Percentiles rank a stretch among this genome's conserved stretches.
These are phyloP conservation scores for Asarcornis scutulata DNA, from an alignment of 2,113 vertebrate genomes.

Conservation along the genomic window DNA sequence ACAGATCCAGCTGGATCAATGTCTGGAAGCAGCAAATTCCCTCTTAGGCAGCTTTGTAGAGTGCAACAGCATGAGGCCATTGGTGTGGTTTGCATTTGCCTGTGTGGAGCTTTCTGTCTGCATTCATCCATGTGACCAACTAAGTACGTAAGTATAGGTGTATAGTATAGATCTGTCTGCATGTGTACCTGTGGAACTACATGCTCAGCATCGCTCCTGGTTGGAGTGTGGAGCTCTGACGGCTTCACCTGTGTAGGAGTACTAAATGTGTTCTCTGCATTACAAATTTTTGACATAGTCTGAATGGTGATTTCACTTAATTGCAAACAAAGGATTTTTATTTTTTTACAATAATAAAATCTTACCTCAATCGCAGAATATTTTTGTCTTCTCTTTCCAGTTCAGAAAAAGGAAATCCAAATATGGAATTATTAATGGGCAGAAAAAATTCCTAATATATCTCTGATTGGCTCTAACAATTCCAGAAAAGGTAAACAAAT, in stretches of 20 bases:
- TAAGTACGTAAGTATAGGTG: fast-evolving
- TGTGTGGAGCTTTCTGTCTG: not conserved
- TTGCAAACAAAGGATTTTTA: not conserved
- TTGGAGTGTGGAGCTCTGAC: not conserved
- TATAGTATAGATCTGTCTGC: fast-evolving
- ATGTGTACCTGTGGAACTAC: not conserved
- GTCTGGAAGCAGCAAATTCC: not conserved
- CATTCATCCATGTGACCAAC: not conserved
- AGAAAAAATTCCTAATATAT: not conserved
- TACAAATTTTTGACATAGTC: not conserved
- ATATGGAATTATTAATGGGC: not conserved
- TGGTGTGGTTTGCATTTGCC: not conserved
- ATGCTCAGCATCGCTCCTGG: not conserved
- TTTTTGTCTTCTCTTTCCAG: not conserved
- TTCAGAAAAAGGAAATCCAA: not conserved
- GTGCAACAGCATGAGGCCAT: not conserved
- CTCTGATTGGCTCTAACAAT: not conserved
- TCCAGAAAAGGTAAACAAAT: not conserved
- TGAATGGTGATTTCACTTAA: not conserved
- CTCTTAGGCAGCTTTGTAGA: not conserved
- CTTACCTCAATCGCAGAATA: not conserved
- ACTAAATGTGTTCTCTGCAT: not conserved
- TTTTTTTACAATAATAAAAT: not conserved
- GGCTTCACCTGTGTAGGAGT: not conserved
- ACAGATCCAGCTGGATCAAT: not conserved